phyloP scores from a whole-genome alignment of 1,140 invertebrate species.

The Galendromus occidentalis region DNA sequence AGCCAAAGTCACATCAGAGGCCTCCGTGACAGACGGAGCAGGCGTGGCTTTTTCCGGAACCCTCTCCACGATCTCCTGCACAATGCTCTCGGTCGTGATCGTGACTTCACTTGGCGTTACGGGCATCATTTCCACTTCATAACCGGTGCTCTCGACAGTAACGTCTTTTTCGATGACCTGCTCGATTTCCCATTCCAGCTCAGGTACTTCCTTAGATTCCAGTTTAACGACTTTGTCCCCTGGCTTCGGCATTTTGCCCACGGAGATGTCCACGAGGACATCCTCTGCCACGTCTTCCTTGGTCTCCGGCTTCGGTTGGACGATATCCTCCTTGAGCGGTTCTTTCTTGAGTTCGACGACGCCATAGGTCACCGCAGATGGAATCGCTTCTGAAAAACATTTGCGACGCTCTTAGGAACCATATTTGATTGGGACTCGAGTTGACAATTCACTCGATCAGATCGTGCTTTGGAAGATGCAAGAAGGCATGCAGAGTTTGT shows the following conservation, averaged over 20 bases:
- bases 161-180: conserved; percentile 10
- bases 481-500: no score
- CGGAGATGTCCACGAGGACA: neutral
- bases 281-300: conserved; percentile 10
- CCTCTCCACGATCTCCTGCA: neutral
- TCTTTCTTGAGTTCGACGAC: neutral
- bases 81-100: neutral
- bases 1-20: neutral
- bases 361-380: no score
- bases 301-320: neutral
- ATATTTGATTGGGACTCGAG: no score
- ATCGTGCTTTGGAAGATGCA: no score
- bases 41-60: neutral
- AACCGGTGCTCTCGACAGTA: neutral
- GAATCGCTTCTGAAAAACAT: no score
- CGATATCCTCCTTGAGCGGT: conserved; percentile 1
- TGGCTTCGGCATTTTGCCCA: neutral
- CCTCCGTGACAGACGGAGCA: neutral
- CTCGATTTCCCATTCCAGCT: neutral
- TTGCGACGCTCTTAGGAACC: no score
- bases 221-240: neutral
- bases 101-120: neutral
- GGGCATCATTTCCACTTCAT: neutral
- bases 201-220: conserved; percentile 3
- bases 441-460: no score